These are phyloP conservation scores for Cyclargus thomasi DNA, from an alignment of 1,140 invertebrate genomes.

Conservation along the genomic window DNA sequence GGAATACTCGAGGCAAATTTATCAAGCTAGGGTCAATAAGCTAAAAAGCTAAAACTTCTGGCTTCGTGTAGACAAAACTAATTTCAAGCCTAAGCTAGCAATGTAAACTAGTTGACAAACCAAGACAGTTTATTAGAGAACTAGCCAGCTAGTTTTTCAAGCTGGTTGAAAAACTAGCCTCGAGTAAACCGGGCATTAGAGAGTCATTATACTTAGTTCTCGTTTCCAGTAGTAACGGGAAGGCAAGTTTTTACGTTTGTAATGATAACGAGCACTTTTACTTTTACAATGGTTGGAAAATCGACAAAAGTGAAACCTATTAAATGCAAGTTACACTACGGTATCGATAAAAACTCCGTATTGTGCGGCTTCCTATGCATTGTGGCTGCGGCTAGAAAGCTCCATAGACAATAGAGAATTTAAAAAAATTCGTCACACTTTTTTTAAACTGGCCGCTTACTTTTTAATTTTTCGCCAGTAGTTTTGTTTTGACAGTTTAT, in stretches of 20 bases:
- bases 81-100: too few species aligned
- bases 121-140: too few species aligned
- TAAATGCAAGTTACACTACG: neutral
- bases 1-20: too few species aligned
- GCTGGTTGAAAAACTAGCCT: too few species aligned
- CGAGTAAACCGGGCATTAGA: too few species aligned
- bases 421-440: neutral
- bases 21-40: too few species aligned
- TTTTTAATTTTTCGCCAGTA: neutral
- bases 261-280: slow-evolving; percentile 1
- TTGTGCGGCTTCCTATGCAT: neutral
- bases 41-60: too few species aligned
- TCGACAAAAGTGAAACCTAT: slow-evolving; percentile 1
- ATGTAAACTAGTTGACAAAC: too few species aligned
- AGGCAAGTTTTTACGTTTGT: neutral
- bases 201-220: neutral
- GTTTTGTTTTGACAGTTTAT: neutral
- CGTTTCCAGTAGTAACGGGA: neutral
- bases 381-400: neutral
- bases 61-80: too few species aligned
- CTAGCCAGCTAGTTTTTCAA: too few species aligned
- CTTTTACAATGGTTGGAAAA: slow-evolving; percentile 1
- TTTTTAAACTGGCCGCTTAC: neutral
- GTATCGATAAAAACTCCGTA: neutral
- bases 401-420: slow-evolving; percentile 1